These are phyloP conservation scores for Nanorana parkeri DNA, from an alignment of 2,113 vertebrate species.

Conservation along the genomic window DNA sequence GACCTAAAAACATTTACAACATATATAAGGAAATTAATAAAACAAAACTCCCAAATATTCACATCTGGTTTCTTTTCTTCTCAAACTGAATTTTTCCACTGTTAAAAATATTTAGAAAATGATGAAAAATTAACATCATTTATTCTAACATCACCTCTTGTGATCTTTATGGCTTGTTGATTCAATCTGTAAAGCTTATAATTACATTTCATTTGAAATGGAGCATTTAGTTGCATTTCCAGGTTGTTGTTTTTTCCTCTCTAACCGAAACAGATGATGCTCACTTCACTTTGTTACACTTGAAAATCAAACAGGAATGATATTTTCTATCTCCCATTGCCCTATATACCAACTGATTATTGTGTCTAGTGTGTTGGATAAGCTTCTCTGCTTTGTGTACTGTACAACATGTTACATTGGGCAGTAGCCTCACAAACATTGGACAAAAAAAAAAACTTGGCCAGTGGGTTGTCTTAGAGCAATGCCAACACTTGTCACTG, in stretches of 20 bases:
- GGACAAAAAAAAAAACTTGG: neutral
- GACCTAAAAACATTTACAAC: too few relatives aligned
- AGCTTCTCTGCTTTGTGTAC: neutral
- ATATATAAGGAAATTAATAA: neutral
- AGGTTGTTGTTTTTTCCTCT: neutral
- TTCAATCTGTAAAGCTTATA: conserved; percentile 1
- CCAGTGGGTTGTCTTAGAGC: neutral
- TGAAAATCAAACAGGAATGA: neutral
- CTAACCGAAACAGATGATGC: conserved; percentile 24
- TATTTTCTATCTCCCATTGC: neutral
- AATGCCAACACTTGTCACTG: neutral
- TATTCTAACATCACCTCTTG: conserved; percentile 1
- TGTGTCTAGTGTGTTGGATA: neutral
- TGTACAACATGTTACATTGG: neutral
- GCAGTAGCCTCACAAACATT: neutral
- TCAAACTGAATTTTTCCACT: too few relatives aligned
- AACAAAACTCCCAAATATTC: too few relatives aligned
- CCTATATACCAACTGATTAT: neutral
- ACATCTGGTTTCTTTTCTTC: too few relatives aligned
- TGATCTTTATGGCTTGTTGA: conserved; percentile 2
- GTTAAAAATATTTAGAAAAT: neutral
- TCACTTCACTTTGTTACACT: neutral
- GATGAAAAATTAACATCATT: neutral
- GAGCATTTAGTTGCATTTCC: conserved; percentile 8
- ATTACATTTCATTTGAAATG: conserved; percentile 24